phyloP scores from a whole-genome alignment of 2,113 vertebrate genomes.

The Pyxicephalus adspersus region DNA sequence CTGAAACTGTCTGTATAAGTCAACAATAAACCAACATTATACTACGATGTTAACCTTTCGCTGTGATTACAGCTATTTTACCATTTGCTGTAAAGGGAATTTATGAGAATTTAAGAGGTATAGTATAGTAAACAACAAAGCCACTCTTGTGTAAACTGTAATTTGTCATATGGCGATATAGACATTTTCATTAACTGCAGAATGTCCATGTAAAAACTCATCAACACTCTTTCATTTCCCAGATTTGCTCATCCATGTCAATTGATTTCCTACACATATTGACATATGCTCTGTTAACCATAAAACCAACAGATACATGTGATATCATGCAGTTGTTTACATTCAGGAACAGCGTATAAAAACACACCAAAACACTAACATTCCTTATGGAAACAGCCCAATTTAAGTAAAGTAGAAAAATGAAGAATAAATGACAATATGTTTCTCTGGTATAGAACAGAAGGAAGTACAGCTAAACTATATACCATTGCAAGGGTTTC shows the following conservation, averaged over 20 bases:
- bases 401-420: no score
- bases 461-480: not conserved
- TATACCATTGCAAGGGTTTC: not conserved
- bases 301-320: conserved; percentile 5
- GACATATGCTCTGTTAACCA: not conserved
- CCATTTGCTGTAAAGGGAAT: not conserved
- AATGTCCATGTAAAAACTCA: conserved; percentile 38
- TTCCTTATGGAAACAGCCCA: no score
- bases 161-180: conserved; percentile 10
- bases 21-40: not conserved
- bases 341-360: no score
- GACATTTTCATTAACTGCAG: conserved; percentile 28
- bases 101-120: no score
- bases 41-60: no score
- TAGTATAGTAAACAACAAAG: not conserved
- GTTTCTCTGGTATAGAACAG: no score
- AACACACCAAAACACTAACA: no score
- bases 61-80: not conserved
- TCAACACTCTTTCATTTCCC: conserved; percentile 39
- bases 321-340: not conserved
- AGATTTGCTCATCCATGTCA: conserved; percentile 20
- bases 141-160: conserved; percentile 14
- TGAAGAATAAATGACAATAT: no score
- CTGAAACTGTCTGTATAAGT: not conserved
- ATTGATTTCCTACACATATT: conserved; percentile 39